Base-by-base conservation (phyloP, 2,113 vertebrate species). In the Aldabrachelys gigantea region DNA sequence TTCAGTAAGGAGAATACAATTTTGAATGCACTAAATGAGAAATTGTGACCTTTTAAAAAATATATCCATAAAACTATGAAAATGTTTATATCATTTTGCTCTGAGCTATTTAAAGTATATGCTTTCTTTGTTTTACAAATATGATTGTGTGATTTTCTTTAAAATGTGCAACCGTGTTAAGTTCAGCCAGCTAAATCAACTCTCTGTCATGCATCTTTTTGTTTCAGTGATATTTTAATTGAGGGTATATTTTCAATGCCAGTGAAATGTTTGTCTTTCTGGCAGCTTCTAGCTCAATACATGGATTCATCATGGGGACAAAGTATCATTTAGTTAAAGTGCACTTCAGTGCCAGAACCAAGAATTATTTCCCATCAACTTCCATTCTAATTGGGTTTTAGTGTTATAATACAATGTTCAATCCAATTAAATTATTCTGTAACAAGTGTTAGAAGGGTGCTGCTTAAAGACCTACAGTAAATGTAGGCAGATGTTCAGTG, bases 221-320 rank as follows among this genome's bases (percentile, higher is more conserved):
- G 41, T 52, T 89, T 89, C 83, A 85, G 56, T 89, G 44, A 52
- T 91, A 16, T 10, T 27, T 72, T 92, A 82, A 82, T 93, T 90
- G 80, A 59, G 27, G 89, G 1, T n/a, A 72, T 22, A 72, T 72
- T 72, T 72, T 72, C 47, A 16, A 24, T 27, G 4, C 8, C 69
- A 81, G 54, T 62, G 29, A 84, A 91, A 92, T 49, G 69, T 91
- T 62, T 76, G 19, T 52, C 50, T 86, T 92, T 95, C 19, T 89
- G 59, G 35, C 35, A 91, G 44, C 50, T 47, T 83, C 57, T 83
- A 85, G 27, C 17, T 21, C n/a, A 38, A 22, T 38, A 72, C n/a
- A 22, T 62, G 29, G 50, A 78, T 84, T 72, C 81, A 47, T 85
- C 22, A 21, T 69, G 24, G 82, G 84, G 54, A 92, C 47, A 62